These are phyloP conservation scores for Felis catus DNA, from an alignment of 2,113 vertebrate genomes.

Conservation along the genomic window F.catus_Fca126_mat1.0 CM031412.1:66405001-66405500, in stretches of 20 bases:
- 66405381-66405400: neutral
- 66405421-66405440: slow-evolving; percentile 42
- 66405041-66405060: neutral
- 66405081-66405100: neutral
- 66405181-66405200: neutral
- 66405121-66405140: neutral
- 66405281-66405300: neutral
- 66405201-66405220: neutral
- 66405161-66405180: neutral
- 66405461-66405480: slow-evolving; percentile 27
- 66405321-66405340: neutral
- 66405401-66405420: slow-evolving; percentile 50
- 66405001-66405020: neutral
- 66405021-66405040: neutral
- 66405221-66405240: neutral
- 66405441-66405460: slow-evolving; percentile 20
- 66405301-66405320: neutral
- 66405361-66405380: slow-evolving; percentile 18
- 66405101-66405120: neutral
- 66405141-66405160: neutral
- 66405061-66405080: neutral
- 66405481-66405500: slow-evolving; percentile 7
- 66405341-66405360: neutral
- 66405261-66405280: neutral
- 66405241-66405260: neutral